Evolutionary conservation across 1,140 invertebrate genomes (phyloP), one percentile per base, ranked within the genome.

Genomic region (Diachasma alloeum): DNA sequence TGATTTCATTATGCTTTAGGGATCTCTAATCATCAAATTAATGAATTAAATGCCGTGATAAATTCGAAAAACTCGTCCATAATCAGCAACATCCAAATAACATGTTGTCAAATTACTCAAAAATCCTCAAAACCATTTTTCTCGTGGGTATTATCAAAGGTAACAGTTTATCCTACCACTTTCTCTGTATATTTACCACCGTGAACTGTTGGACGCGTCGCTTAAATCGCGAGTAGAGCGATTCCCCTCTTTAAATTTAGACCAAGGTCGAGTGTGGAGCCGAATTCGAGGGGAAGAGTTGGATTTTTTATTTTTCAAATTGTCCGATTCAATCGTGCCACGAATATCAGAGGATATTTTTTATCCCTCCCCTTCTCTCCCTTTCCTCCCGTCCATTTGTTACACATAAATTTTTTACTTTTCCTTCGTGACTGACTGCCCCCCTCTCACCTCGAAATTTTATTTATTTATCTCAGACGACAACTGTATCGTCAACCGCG

Each of bases 211-310:
- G 59, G 59, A 63, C 46, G 42, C 74, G 75, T 76, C 78, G 53
- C 69, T 68, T 78, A 72, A 80, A 77, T 77, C 73, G 67, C 75
- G 48, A 74, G 48, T 19, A 53, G 48, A 53, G 36, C 68, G 73
- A 75, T 75, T 66, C 56, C 59, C 70, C 77, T 77, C 46, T 78
- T 80, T 81, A 81, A 81, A 81, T 81, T 80, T 81, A 81, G 81
- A 78, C 73, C 79, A 81, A 81, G 81, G 81, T 80, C 81, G 72
- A 63, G 44, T 56, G 53, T 72, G 56, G 46, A 76, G 31, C 6
- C 79, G 73, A 66, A 67, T 63, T 46, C 69, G 69, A 36, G 5
- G 8, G 59, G 53, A 74, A 19, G 36, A 74, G 31, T 56, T 66
- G 15, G 1, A 36, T 74, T 63, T 72, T 66, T 59, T 76, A 63